A percentile compares a stretch with the other conserved stretches of the same genome.
These are phyloP conservation scores for Casuarius casuarius DNA, from an alignment of 2,113 vertebrate species.

Conservation along the genomic window DNA sequence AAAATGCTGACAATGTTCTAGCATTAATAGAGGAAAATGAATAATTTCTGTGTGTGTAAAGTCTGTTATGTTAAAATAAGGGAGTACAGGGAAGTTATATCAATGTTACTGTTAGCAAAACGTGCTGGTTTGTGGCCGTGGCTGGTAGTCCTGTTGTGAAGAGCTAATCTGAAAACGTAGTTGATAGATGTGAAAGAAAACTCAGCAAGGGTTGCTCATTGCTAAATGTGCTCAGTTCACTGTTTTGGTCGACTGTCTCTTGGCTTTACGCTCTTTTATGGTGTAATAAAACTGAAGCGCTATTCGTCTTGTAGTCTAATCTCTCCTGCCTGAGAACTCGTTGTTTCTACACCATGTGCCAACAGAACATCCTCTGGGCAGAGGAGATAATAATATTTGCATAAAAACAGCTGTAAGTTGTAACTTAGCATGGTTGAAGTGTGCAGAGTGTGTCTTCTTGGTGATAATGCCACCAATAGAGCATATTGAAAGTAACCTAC, in stretches of 20 bases:
- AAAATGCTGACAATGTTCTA: background rate
- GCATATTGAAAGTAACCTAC: background rate
- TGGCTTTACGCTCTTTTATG: background rate
- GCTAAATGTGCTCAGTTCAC: background rate
- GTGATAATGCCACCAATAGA: background rate
- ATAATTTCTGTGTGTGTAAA: background rate
- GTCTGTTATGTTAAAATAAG: background rate
- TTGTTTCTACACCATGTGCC: background rate
- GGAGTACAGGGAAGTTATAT: background rate
- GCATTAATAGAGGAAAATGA: background rate
- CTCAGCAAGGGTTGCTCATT: background rate
- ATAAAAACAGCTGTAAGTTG: background rate
- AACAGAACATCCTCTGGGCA: background rate
- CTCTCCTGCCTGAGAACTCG: background rate
- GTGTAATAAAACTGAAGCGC: background rate
- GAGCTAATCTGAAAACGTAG: background rate
- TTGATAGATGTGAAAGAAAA: background rate
- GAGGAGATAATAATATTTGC: background rate
- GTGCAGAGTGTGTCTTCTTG: background rate
- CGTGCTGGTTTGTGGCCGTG: background rate
- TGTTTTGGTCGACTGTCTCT: background rate
- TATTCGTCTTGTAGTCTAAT: background rate
- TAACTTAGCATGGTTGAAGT: background rate
- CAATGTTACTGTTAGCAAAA: background rate
- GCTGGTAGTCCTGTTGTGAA: background rate